phyloP scores from a whole-genome alignment of 2,888 invertebrate species.

The Nymphalis c-album region DNA sequence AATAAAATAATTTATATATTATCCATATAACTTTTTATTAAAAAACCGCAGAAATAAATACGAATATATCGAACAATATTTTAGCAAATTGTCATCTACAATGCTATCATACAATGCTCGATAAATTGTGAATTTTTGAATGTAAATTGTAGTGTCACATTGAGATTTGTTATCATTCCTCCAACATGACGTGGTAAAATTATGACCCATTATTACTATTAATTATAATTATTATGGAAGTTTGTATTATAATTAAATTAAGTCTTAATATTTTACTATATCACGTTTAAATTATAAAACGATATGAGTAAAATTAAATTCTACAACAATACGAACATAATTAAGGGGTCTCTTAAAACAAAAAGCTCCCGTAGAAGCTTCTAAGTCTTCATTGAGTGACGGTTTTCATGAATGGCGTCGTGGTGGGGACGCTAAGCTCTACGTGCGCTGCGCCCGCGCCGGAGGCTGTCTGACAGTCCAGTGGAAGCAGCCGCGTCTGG shows the following conservation, averaged over 20 bases:
- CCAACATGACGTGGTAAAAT: too few relatives aligned
- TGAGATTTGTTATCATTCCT: too few relatives aligned
- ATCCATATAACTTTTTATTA: too few relatives aligned
- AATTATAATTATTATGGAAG: too few relatives aligned
- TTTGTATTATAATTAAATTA: background rate
- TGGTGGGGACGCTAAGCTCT: conserved; percentile 56
- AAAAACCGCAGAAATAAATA: too few relatives aligned
- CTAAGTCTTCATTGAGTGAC: conserved; percentile 54
- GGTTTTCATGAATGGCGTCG: conserved; percentile 69
- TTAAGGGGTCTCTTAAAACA: conserved; percentile 3
- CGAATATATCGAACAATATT: too few relatives aligned
- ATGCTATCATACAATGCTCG: too few relatives aligned
- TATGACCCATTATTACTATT: too few relatives aligned
- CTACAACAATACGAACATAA: background rate
- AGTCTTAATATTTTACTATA: background rate
- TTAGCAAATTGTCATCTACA: too few relatives aligned
- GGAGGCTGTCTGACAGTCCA: conserved; percentile 62
- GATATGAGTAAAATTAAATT: background rate
- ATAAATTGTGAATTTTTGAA: too few relatives aligned
- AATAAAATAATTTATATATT: too few relatives aligned
- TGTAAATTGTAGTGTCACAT: too few relatives aligned
- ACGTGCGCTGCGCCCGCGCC: conserved; percentile 52
- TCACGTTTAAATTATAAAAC: background rate
- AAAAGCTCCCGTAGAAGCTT: conserved; percentile 36
- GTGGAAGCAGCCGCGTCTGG: conserved; percentile 60